phyloP scores from a whole-genome alignment of 2,797 vertebrate species.

The Rhinichthys osculus region DNA sequence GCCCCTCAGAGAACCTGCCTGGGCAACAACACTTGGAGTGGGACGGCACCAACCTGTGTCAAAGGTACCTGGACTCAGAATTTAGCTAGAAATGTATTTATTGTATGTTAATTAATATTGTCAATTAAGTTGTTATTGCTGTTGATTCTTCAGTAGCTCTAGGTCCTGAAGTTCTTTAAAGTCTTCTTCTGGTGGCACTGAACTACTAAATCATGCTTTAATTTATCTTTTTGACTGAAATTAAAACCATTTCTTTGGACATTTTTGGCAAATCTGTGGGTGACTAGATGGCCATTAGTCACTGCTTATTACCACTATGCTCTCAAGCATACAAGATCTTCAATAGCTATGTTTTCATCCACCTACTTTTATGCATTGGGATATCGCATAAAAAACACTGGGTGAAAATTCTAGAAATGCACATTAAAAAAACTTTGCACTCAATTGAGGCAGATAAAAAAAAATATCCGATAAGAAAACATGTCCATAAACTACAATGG shows the following conservation, averaged over 20 bases:
- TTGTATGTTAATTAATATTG: background rate
- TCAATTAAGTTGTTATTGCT: background rate
- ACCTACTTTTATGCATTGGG: background rate
- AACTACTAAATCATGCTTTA: background rate
- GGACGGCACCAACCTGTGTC: conserved; percentile 87
- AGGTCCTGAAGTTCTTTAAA: background rate
- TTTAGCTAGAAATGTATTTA: background rate
- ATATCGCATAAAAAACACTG: background rate
- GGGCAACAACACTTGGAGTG: conserved; percentile 90
- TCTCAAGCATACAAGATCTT: background rate
- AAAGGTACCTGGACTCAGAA: conserved; percentile 81
- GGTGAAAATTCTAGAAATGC: background rate
- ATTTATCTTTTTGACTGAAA: background rate
- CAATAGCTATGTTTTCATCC: background rate
- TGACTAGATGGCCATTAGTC: background rate
- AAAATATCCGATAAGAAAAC: background rate
- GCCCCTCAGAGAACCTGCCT: conserved; percentile 89
- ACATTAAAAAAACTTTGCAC: background rate
- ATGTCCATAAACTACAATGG: background rate
- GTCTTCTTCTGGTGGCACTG: background rate
- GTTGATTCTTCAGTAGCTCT: background rate
- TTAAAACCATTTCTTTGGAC: background rate
- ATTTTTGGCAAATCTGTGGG: background rate
- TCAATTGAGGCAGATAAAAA: background rate
- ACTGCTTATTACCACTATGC: background rate